Conservation (phyloP, 1,140 invertebrate genomes). For the Macrosteles quadrilineatus region DNA sequence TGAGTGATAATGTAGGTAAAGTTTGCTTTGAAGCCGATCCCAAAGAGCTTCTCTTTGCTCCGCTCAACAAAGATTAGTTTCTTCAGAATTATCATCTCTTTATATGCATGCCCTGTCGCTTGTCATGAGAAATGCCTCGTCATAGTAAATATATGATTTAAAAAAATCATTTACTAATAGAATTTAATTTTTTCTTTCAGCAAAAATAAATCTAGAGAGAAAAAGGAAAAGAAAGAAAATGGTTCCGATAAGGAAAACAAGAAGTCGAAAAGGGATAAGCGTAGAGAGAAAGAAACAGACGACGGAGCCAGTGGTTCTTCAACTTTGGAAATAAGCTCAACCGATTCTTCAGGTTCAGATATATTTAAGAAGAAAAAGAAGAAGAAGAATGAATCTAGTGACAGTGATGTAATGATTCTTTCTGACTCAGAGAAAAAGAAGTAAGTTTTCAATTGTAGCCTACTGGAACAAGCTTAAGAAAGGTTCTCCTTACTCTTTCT, state of each 20-base stretch:
- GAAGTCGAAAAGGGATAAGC: not conserved
- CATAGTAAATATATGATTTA: too few species aligned
- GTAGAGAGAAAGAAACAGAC: not conserved
- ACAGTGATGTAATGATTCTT: slow-evolving; percentile 4
- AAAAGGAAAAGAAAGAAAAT: not conserved
- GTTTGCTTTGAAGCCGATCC: too few species aligned
- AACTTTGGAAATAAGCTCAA: slow-evolving; percentile 1
- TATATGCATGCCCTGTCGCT: too few species aligned
- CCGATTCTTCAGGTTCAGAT: slow-evolving; percentile 2
- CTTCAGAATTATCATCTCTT: too few species aligned
- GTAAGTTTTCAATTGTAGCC: too few species aligned
- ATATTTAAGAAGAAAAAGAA: slow-evolving; percentile 12
- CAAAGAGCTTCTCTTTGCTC: too few species aligned
- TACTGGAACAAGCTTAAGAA: not conserved
- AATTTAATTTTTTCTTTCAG: not conserved
- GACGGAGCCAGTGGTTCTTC: not conserved
- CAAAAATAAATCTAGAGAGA: not conserved
- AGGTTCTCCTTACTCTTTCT: not conserved
- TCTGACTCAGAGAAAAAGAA: slow-evolving; percentile 16
- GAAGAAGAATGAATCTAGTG: slow-evolving; percentile 2
- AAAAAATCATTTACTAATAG: too few species aligned
- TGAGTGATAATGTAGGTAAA: too few species aligned
- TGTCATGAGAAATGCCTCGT: too few species aligned
- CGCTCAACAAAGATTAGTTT: too few species aligned
- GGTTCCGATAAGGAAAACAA: not conserved